A percentile compares a stretch with the other conserved stretches of the same genome.
Evolutionary conservation across 30 jellyfish, hydroid and myxozoan genomes (phyloP).

Genomic region (Aurelia sp.): DNA sequence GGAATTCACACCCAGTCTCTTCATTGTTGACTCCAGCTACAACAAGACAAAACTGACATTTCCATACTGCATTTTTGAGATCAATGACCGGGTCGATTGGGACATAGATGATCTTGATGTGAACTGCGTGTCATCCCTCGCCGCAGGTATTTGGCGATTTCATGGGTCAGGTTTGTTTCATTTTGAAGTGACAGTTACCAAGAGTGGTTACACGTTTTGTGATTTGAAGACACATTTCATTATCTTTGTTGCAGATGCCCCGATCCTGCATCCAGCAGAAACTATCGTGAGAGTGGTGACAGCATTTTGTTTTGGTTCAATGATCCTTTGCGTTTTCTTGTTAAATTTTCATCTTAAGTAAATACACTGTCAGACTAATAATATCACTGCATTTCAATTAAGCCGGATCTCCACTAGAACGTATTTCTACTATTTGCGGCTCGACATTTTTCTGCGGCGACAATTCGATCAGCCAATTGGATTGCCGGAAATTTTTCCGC

Average conservation of each 20-base stretch:
- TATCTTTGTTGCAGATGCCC: conserved; percentile 69
- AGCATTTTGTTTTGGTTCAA: conserved; percentile 76
- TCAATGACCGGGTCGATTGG: conserved; percentile 75
- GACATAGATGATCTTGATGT: conserved; percentile 9
- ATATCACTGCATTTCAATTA: too few relatives aligned
- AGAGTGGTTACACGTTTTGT: conserved; percentile 66
- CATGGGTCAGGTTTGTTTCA: conserved; percentile 90
- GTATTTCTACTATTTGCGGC: too few relatives aligned
- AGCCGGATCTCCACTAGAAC: too few relatives aligned
- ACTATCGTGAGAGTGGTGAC: conserved; percentile 80
- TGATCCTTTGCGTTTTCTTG: conserved; percentile 57
- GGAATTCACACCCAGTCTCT: conserved; percentile 30
- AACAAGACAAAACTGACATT: conserved; percentile 27
- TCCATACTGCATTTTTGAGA: conserved; percentile 64
- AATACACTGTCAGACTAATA: neutral
- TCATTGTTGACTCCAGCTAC: conserved; percentile 7
- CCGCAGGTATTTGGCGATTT: conserved; percentile 42
- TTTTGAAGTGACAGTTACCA: conserved; percentile 36
- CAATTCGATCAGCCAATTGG: too few relatives aligned
- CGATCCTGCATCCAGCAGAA: conserved; percentile 75
- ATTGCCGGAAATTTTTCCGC: too few relatives aligned
- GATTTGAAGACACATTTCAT: conserved; percentile 72
- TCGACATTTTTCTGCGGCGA: too few relatives aligned
- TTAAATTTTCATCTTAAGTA: conserved; percentile 18
- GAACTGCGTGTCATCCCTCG: conserved; percentile 19